phyloP scores from a whole-genome alignment of 2,888 invertebrate genomes.

The Rhagonycha fulva region DNA sequence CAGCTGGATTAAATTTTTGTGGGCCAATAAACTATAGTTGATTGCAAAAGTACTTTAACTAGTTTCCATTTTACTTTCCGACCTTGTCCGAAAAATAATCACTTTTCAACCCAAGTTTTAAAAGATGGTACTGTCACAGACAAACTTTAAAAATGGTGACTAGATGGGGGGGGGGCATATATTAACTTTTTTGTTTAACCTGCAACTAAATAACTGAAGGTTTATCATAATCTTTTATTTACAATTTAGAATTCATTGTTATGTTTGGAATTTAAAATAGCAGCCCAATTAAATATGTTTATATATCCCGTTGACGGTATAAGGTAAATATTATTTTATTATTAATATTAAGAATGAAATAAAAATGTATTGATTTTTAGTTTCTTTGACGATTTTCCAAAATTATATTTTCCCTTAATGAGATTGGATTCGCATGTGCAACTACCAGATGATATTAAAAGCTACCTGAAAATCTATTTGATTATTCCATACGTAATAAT shows the following conservation, averaged over 20 bases:
- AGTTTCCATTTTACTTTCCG: too few relatives aligned
- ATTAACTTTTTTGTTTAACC: too few relatives aligned
- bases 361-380: constrained; percentile 38
- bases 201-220: too few relatives aligned
- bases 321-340: constrained; percentile 58
- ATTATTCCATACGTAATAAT: background rate
- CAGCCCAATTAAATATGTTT: constrained; percentile 79
- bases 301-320: constrained; percentile 66
- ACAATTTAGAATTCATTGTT: constrained; percentile 66
- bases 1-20: too few relatives aligned
- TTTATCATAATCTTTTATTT: background rate
- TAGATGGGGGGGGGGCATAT: too few relatives aligned
- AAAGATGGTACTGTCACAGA: too few relatives aligned
- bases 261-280: constrained; percentile 75
- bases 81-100: too few relatives aligned
- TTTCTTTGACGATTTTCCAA: background rate
- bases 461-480: background rate
- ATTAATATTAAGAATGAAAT: background rate
- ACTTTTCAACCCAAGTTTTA: too few relatives aligned
- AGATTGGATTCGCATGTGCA: background rate
- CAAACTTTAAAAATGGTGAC: too few relatives aligned
- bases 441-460: background rate
- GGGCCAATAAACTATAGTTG: too few relatives aligned
- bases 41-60: too few relatives aligned
- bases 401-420: background rate